phyloP scores from a whole-genome alignment of 2,888 invertebrate species.

The Troides oblongomaculatus region DNA sequence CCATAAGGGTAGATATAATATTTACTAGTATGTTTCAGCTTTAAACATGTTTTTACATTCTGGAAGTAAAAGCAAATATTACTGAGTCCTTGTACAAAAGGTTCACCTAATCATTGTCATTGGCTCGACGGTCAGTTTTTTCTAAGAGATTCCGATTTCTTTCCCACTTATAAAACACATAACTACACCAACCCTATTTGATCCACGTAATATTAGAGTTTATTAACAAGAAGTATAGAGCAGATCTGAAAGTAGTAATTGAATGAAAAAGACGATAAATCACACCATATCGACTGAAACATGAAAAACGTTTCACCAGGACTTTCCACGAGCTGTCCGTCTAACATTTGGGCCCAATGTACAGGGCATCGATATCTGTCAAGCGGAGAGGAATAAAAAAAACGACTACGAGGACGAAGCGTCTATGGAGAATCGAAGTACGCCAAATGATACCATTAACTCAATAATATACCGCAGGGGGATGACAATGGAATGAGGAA shows the following conservation, averaged over 20 bases:
- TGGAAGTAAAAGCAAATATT: no score
- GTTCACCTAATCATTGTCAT: no score
- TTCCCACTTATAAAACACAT: no score
- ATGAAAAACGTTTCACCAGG: conserved; percentile 64
- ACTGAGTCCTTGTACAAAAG: no score
- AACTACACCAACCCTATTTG: background rate
- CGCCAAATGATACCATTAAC: conserved; percentile 74
- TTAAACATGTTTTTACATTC: no score
- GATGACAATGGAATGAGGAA: conserved; percentile 47
- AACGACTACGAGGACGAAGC: conserved; percentile 38
- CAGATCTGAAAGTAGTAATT: conserved; percentile 5
- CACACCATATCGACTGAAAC: conserved; percentile 58
- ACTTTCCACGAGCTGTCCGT: conserved; percentile 43
- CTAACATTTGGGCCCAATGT: conserved; percentile 36
- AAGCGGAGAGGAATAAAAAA: conserved; percentile 58
- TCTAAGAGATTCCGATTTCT: no score
- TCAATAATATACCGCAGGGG: conserved; percentile 67
- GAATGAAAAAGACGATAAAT: conserved; percentile 50
- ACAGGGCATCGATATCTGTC: conserved; percentile 60
- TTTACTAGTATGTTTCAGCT: no score
- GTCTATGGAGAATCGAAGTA: conserved; percentile 58
- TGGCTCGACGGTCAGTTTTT: no score
- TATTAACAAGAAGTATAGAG: background rate
- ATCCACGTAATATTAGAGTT: background rate
- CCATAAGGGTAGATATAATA: no score